Evolutionary conservation across 2,797 vertebrate species (phyloP), one percentile per base, ranked within the genome.

Genomic region (Centropyge bicolor): DNA sequence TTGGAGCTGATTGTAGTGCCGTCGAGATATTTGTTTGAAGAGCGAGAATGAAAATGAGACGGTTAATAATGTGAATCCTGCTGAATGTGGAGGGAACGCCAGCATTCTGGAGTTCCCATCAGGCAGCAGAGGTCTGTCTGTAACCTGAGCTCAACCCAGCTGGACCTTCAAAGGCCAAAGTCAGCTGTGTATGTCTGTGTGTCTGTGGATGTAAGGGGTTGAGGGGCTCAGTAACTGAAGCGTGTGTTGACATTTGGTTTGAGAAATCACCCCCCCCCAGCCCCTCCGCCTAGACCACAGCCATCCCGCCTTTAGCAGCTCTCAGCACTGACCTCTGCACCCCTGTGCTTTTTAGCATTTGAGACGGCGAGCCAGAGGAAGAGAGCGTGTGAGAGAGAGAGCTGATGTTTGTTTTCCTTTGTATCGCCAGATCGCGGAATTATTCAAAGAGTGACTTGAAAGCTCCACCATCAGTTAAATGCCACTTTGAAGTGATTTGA

Each of bases 221-320:
- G 66, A 49, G 73, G 86, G 75, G 69, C 87, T 88, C 84, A 83
- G 82, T 78, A 74, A 91, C 56, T 86, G 72, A 90, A 79, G 83
- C 80, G 71, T 84, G 79, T 94, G 90, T 90, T 93, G 91, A 93
- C 90, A 86, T 93, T 94, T 82, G 81, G 80, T 88, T 86, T 86
- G 63, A 90, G 78, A 86, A 88, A 87, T 85, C 65, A 45, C 70
- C 75, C 61, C 63, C 54, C 40, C 51, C 14, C 27, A n/a, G 27
- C 40, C 22, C 35, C 7, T 19, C 16, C 14, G 19, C 3, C 43
- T 8, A 49, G 24, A 11, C 64, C 59, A 12, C 66, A 75, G 40
- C 66, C 54, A 7, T 72, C 57, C 70, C 19, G 57, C 83, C 75
- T 59, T 71, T 70, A 74, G 79, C 82, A 48, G 55, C 59, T 74